Conservation (phyloP, 2,113 vertebrate genomes). For the Ailurus styani region DNA sequence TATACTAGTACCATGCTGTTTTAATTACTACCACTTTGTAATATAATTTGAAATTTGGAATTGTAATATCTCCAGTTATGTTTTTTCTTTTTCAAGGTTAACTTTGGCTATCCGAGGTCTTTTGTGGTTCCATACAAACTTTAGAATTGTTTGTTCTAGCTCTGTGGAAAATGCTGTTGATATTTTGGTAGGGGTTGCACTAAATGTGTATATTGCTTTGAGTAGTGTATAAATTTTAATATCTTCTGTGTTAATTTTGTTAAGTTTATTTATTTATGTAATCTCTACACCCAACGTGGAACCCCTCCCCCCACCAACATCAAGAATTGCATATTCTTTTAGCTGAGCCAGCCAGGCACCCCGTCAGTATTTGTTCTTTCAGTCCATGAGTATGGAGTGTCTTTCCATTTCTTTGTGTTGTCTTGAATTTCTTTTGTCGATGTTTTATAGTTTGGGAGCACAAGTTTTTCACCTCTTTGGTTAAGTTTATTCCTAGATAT, state of each 20-base stretch:
- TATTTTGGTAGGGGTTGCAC: neutral
- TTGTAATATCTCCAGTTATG: neutral
- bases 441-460: neutral
- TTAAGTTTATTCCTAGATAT: neutral
- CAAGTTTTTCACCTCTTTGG: neutral
- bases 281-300: neutral
- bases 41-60: neutral
- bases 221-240: neutral
- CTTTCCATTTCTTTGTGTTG: neutral
- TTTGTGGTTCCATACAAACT: neutral
- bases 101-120: neutral
- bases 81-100: neutral
- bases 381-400: neutral
- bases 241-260: neutral
- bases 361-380: neutral
- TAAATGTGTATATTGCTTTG: neutral
- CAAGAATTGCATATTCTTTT: neutral
- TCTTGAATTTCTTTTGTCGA: neutral
- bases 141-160: neutral
- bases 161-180: neutral
- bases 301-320: neutral
- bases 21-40: neutral
- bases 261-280: neutral
- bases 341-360: neutral
- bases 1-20: neutral